Base-by-base conservation (phyloP, 2,113 vertebrate species). In the Boleophthalmus pectinirostris region DNA sequence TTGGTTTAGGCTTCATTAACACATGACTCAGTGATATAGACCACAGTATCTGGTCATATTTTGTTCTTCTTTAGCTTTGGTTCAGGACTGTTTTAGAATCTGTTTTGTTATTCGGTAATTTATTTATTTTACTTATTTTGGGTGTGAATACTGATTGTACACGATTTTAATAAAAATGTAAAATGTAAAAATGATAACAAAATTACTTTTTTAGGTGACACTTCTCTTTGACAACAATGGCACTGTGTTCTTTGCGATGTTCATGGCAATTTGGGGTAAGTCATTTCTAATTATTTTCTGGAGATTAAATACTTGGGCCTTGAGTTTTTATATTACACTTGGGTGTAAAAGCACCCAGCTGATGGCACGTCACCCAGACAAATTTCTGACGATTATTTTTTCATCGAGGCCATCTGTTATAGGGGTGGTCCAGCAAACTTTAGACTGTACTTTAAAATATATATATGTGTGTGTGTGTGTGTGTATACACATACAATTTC, bases 241-340 rank as follows among this genome's bases (percentile, higher is more conserved):
- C 63, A 99, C 97, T 0, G 96, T 98, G 69, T 0, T 93, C 49
- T 98, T 99, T 71, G 96, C 97, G 3, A 95, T 98, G 66, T 92
- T 96, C 88, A 98, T 98, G 97, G 96, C 98, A 0, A 69, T 98
- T 54, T 99, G 97, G 98, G 96, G 98, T 99, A 91, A 91, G 96
- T 94, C 25, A 35, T 4, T 33, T 33, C 8, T 33, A 38, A 38
- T 38, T 12, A 4, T 38, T 64, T 38, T 64, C 18, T 35, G 15
- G 20, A 24, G 3, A 66, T 66, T 68, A 49, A 23, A 70, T 47
- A 46, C 54, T 9, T 70, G 38, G 35, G 16, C 33, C 51, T 21
- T 66, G 38, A 72, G 7, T 66, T 12, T 67, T 69, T 72, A 58
- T 7, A 74, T 75, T 2, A 29, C 75, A 66, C 63, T 65, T 80